Percentiles rank a stretch among this genome's conserved stretches.
phyloP scores from a whole-genome alignment of 2,113 vertebrate genomes.

The Piaya cayana region DNA sequence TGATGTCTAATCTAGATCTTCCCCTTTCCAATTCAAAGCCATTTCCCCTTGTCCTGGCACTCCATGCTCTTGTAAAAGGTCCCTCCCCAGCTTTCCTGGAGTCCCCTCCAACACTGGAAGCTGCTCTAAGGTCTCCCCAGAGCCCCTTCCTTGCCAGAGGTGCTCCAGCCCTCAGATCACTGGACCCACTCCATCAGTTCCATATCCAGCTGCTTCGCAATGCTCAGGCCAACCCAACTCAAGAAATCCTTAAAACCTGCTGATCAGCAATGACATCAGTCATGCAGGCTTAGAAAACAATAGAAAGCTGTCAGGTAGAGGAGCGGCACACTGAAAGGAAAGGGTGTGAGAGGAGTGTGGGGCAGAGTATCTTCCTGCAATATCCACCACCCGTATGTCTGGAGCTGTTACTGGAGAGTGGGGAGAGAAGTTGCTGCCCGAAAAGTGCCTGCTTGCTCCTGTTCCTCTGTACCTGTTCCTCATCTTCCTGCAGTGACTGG shows the following conservation, averaged over 20 bases:
- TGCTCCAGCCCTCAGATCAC: too few species aligned
- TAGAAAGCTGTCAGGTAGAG: neutral
- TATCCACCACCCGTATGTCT: neutral
- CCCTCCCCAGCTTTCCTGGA: too few species aligned
- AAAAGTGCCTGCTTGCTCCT: neutral
- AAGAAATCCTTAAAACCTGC: neutral
- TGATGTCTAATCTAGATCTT: too few species aligned
- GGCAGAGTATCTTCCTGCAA: neutral
- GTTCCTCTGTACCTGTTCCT: neutral
- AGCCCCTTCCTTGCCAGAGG: too few species aligned
- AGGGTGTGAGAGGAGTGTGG: neutral
- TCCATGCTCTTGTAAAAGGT: too few species aligned
- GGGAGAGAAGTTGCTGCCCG: neutral
- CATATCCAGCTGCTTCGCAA: neutral
- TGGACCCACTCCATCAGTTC: too few species aligned
- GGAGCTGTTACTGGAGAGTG: neutral
- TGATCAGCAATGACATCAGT: neutral
- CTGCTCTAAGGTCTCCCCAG: too few species aligned
- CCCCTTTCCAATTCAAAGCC: too few species aligned
- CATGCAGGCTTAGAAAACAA: neutral
- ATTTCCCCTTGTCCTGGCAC: too few species aligned
- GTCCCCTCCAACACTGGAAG: too few species aligned
- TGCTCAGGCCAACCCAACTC: neutral
- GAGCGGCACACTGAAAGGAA: neutral
- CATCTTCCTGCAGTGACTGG: neutral